phyloP scores from a whole-genome alignment of 2,888 invertebrate genomes.

The Eupithecia pulchellata region DNA sequence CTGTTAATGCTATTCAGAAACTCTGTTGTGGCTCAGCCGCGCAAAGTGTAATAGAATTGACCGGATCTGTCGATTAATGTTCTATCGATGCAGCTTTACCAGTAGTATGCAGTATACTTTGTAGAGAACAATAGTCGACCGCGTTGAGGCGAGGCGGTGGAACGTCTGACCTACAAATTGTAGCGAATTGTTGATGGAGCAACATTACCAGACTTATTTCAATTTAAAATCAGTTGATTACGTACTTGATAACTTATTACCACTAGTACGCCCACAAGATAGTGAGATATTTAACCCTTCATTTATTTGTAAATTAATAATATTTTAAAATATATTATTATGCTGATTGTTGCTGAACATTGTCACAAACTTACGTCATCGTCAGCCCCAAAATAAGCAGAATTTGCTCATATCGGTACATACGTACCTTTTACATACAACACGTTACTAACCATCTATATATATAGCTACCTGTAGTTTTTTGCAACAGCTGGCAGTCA shows the following conservation, averaged over 20 bases:
- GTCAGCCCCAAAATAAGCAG: background rate
- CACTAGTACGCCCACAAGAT: too few relatives aligned
- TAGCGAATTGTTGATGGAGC: background rate
- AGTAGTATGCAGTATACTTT: conserved; percentile 2
- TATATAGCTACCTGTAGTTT: too few relatives aligned
- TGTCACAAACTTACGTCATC: background rate
- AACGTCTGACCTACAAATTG: background rate
- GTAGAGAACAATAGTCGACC: background rate
- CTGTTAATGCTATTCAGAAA: conserved; percentile 54
- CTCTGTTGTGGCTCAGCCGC: conserved; percentile 52
- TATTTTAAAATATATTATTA: background rate
- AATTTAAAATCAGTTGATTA: conserved; percentile 7
- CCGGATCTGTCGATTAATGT: conserved; percentile 48
- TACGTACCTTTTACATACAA: too few relatives aligned
- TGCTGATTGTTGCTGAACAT: background rate
- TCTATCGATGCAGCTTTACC: conserved; percentile 36
- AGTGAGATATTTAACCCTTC: too few relatives aligned
- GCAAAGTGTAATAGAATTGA: conserved; percentile 53
- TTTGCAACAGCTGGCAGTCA: too few relatives aligned
- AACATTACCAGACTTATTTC: background rate
- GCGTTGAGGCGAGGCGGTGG: background rate
- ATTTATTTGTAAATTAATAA: too few relatives aligned
- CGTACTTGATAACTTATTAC: too few relatives aligned
- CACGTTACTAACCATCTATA: too few relatives aligned
- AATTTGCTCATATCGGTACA: background rate